Conservation (phyloP, 2,113 vertebrate species). For the Suricata suricatta region DNA sequence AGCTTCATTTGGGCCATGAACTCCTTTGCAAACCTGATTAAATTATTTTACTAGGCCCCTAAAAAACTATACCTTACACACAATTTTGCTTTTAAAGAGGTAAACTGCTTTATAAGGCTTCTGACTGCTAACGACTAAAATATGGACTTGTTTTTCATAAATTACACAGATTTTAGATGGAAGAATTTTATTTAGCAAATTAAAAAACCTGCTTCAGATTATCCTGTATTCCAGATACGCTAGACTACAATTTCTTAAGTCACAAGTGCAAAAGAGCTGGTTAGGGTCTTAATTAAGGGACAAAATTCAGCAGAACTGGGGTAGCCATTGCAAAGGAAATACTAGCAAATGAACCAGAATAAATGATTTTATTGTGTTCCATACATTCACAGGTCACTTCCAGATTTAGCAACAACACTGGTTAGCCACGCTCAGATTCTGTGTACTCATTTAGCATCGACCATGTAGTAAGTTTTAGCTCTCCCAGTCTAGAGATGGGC, state of each 20-base stretch:
- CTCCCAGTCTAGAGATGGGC: background rate
- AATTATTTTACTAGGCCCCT: background rate
- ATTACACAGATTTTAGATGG: conserved; percentile 37
- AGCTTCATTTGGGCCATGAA: background rate
- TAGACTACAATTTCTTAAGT: conserved; percentile 37
- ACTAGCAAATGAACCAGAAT: conserved; percentile 28
- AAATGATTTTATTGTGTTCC: conserved; percentile 55
- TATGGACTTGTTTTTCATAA: conserved; percentile 36
- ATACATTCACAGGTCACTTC: conserved; percentile 62
- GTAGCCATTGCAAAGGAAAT: conserved; percentile 32
- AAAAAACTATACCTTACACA: background rate
- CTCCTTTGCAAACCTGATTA: background rate
- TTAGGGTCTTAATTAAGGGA: background rate
- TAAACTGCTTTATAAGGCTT: background rate
- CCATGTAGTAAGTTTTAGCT: background rate
- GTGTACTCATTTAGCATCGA: background rate
- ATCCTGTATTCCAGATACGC: background rate
- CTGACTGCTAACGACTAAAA: background rate
- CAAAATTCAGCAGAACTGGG: background rate
- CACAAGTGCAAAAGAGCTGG: background rate
- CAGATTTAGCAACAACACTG: background rate
- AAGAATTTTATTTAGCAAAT: conserved; percentile 60
- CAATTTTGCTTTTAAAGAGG: conserved; percentile 25
- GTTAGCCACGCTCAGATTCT: background rate
- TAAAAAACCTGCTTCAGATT: conserved; percentile 7